Evolutionary conservation across 2,797 vertebrate species (phyloP).

Genomic region (Sebastes minor): DNA sequence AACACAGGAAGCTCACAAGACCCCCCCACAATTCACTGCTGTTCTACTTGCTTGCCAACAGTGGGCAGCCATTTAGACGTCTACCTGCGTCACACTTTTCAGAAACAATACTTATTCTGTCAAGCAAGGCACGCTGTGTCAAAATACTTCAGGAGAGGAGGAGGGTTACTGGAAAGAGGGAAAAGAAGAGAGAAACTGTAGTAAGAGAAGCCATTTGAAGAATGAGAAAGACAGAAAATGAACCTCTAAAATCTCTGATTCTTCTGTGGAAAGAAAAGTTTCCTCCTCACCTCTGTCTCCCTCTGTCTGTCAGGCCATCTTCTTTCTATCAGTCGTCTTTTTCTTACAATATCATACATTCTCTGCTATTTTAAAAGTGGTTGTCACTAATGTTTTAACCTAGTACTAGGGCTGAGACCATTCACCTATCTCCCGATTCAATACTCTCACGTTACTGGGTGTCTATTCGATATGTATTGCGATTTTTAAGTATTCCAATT

Average conservation of each 20-base stretch:
- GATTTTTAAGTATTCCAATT: too few relatives aligned
- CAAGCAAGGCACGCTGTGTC: constrained; percentile 1
- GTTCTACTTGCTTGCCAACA: constrained; percentile 45
- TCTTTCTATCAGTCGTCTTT: neutral
- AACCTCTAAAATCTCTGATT: neutral
- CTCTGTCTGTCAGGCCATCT: neutral
- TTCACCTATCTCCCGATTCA: too few relatives aligned
- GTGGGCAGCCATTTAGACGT: constrained; percentile 23
- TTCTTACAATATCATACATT: neutral
- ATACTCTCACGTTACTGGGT: too few relatives aligned
- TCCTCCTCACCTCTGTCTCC: constrained; percentile 9
- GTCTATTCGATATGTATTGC: too few relatives aligned
- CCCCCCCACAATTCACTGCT: constrained; percentile 23
- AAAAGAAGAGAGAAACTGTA: neutral
- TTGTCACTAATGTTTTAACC: neutral
- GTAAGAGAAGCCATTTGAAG: neutral
- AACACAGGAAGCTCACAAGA: constrained; percentile 16
- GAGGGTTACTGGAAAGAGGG: neutral
- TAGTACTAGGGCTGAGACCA: neutral
- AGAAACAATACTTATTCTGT: constrained; percentile 17
- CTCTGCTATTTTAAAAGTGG: neutral
- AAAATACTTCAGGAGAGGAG: neutral
- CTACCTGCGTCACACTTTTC: constrained; percentile 8
- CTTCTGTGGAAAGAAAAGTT: neutral
- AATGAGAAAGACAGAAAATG: neutral